Evolutionary conservation across 2,113 vertebrate species (phyloP).

Genomic region (Cricetomys ansorgei): DNA sequence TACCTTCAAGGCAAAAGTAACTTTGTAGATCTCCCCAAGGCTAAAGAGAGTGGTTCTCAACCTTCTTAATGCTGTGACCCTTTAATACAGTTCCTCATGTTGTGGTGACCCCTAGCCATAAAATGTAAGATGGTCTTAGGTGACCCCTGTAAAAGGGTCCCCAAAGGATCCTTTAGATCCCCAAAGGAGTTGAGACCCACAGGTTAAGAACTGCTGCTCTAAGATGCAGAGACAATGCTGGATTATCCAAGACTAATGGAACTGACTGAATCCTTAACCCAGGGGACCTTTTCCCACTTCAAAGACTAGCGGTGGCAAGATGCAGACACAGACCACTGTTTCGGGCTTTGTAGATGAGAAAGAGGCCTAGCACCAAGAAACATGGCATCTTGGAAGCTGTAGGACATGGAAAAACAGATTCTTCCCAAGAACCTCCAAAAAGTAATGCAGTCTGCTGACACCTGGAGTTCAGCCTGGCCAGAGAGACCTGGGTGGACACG

Average conservation of each 20-base stretch:
- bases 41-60: too few species aligned
- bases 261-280: background rate
- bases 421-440: background rate
- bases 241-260: background rate
- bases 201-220: too few species aligned
- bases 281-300: background rate
- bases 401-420: background rate
- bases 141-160: too few species aligned
- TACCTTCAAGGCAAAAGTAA: background rate
- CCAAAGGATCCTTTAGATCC: too few species aligned
- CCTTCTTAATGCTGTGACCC: too few species aligned
- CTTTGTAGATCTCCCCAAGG: background rate
- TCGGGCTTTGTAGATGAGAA: background rate
- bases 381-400: accelerated
- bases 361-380: background rate
- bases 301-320: background rate
- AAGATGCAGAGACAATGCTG: background rate
- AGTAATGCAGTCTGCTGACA: background rate
- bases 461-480: background rate
- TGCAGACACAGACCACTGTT: background rate
- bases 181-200: too few species aligned
- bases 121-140: too few species aligned
- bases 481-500: background rate
- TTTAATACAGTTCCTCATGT: too few species aligned
- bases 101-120: too few species aligned